Conservation (phyloP, 2,113 vertebrate genomes). For the Beaufortia kweichowensis region DNA sequence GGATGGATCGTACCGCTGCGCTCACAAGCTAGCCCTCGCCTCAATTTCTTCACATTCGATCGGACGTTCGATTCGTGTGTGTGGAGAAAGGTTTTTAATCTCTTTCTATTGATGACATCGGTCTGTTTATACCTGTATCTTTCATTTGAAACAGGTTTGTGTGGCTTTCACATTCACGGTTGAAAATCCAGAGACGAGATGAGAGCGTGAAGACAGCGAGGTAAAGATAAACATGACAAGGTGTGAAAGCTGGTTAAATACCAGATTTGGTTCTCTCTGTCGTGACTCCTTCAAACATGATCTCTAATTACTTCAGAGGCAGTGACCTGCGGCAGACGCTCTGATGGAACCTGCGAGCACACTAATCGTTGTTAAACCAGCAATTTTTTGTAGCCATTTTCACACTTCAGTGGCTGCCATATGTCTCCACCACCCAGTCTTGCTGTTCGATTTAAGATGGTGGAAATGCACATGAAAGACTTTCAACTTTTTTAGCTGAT, state of each 20-base stretch:
- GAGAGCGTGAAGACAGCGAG: not conserved
- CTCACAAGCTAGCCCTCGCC: not conserved
- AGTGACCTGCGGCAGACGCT: not conserved
- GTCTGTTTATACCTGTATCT: not conserved
- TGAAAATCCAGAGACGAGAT: slow-evolving; percentile 8
- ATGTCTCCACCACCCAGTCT: slow-evolving; percentile 1
- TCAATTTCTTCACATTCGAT: slow-evolving; percentile 14
- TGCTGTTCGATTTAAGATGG: not conserved
- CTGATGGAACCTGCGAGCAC: not conserved
- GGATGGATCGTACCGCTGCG: not conserved
- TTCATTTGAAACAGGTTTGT: not conserved
- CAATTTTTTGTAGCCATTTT: not conserved
- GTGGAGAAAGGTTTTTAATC: slow-evolving; percentile 8
- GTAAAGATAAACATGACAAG: not conserved
- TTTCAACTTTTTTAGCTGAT: slow-evolving; percentile 10
- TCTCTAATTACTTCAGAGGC: slow-evolving; percentile 24
- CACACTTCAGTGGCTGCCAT: not conserved
- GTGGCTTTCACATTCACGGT: slow-evolving; percentile 13
- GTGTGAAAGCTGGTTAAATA: slow-evolving; percentile 19
- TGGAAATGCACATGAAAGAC: slow-evolving; percentile 2
- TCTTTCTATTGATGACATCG: slow-evolving; percentile 1
- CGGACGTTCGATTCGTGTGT: not conserved
- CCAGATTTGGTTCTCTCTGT: not conserved
- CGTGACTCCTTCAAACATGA: slow-evolving; percentile 12
- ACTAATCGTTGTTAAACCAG: not conserved